A percentile compares a stretch with the other conserved stretches of the same genome.
Conservation (phyloP, 2,888 invertebrate genomes). For the Oasisia sp. region DNA sequence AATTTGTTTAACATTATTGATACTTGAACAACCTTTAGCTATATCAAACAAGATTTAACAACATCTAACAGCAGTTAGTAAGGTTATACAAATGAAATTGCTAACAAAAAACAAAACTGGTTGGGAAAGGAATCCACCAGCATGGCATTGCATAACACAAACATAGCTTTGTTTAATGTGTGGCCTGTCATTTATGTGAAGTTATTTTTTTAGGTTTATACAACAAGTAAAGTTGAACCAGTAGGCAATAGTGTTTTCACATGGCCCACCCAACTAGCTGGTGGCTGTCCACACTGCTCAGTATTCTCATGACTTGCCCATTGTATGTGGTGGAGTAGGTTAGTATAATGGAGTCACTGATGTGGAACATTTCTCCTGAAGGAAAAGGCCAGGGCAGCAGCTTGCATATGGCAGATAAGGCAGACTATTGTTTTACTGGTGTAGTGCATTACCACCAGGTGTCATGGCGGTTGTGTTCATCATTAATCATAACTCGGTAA, state of each 20-base stretch:
- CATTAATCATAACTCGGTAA: neutral
- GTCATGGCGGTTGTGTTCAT: neutral
- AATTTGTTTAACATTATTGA: neutral
- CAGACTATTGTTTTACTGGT: neutral
- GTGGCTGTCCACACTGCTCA: neutral
- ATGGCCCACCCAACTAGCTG: neutral
- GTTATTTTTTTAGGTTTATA: neutral
- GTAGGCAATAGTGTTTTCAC: neutral
- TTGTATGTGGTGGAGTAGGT: neutral
- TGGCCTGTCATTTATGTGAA: neutral
- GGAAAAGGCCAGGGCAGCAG: neutral
- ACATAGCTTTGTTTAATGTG: neutral
- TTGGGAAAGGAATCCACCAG: neutral
- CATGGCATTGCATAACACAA: neutral
- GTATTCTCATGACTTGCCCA: neutral
- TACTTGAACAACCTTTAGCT: neutral
- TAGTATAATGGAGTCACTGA: neutral
- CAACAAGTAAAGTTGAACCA: neutral
- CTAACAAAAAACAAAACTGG: neutral
- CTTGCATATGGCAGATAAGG: slow-evolving; percentile 11
- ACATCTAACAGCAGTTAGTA: no score
- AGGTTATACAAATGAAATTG: neutral
- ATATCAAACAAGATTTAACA: neutral
- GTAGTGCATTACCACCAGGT: neutral
- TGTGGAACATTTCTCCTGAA: neutral